These are phyloP conservation scores for Drosophila austrosaltans DNA, from an alignment of 2,888 invertebrate species.

Conservation along the genomic window DNA sequence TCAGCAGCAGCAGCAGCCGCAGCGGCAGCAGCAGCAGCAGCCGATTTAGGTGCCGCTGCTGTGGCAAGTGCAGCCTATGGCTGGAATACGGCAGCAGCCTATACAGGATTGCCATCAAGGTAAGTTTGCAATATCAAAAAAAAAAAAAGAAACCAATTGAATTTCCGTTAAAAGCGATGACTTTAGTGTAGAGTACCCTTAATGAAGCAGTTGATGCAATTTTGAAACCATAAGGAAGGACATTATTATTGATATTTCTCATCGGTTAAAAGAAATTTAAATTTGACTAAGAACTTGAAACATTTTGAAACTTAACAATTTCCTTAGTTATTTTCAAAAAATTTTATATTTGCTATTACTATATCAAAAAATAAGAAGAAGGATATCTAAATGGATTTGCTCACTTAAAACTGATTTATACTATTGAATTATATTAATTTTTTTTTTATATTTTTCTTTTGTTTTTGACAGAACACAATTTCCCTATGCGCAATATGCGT, in stretches of 20 bases:
- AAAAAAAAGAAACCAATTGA: neutral
- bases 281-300: no score
- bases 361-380: neutral
- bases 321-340: no score
- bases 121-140: conserved; percentile 47
- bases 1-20: conserved; percentile 46
- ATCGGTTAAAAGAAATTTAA: no score
- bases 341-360: no score
- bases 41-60: conserved; percentile 77
- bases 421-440: neutral
- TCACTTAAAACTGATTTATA: no score
- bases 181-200: neutral
- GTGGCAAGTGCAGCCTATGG: conserved; percentile 76
- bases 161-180: neutral
- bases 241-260: no score
- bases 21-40: conserved; percentile 56
- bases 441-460: neutral
- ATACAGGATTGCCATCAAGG: conserved; percentile 80
- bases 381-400: no score
- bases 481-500: conserved; percentile 82
- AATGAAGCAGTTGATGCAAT: no score
- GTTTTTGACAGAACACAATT: conserved; percentile 76
- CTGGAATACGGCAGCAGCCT: conserved; percentile 77
- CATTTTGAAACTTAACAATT: no score
- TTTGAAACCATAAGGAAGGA: no score